Base-by-base conservation (phyloP, 2,888 invertebrate species). In the Aleiodes testaceus region DNA sequence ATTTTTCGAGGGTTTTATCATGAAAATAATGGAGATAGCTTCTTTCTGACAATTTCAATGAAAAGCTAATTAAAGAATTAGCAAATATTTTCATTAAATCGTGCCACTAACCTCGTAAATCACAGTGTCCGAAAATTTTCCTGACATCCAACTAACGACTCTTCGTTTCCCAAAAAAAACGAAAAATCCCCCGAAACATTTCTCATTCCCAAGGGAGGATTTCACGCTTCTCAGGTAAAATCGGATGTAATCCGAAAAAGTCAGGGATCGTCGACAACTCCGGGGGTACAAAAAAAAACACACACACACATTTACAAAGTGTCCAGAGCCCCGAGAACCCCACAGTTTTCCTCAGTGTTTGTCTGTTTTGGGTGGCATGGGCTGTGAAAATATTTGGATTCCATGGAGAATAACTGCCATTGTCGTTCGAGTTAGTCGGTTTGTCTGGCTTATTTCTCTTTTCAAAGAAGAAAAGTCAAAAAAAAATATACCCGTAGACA, bases 341-440 rank as follows among this genome's bases (percentile, higher is more conserved):
- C 75, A 72, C 64, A 47, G 49, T 18, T 45, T 61, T 50, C 20
- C 18, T 26, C 22, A 30, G 44, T 69, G 49, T 42, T 45, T 67
- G 26, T 67, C 26, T 65, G 45, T 63, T 63, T 36, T 73, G 75
- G 55, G 26, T 47, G 77, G 79, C 79, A 81, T 84, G 80, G 36
- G 79, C 81, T 82, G 82, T 84, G 81, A 84, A 85, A 85, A 85
- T 84, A 85, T 85, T 85, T 85, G 77, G 81, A 79, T 78, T 78
- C 79, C 75, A 69, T 72, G 70, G 72, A 77, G 77, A 76, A 77
- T 76, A 71, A 69, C 66, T 14, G 30, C 45, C 72, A 75, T 73
- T 77, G 75, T 77, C 68, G 59, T 50, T 22, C 63, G 61, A 16
- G 44, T 63, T 45, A 45, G 44, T 71, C 55, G 22, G n/a, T 22